A percentile compares a stretch with the other conserved stretches of the same genome.
Evolutionary conservation across 2,113 vertebrate species (phyloP).

Genomic region (Cephalopterus ornatus): DNA sequence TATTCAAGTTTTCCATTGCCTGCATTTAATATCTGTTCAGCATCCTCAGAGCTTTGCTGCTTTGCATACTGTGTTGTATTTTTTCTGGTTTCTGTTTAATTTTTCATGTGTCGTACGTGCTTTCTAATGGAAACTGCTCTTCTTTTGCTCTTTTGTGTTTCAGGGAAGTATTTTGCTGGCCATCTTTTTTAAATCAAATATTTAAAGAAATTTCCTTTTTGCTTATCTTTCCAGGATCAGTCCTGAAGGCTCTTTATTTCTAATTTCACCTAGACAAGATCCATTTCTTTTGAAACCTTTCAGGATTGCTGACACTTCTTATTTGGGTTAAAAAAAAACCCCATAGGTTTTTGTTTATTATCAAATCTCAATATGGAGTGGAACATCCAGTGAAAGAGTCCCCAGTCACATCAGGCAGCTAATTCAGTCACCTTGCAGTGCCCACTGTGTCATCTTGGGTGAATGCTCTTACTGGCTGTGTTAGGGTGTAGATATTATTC

Average conservation of each 20-base stretch:
- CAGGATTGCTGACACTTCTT: background rate
- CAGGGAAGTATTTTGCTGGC: background rate
- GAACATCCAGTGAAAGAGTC: background rate
- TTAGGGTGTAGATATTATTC: background rate
- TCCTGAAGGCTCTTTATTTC: background rate
- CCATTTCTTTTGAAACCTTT: background rate
- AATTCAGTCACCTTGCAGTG: background rate
- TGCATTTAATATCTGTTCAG: background rate
- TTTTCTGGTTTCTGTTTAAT: background rate
- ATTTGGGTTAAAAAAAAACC: background rate
- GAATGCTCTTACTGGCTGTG: background rate
- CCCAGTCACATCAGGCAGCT: background rate
- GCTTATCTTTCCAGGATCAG: background rate
- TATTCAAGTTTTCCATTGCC: background rate
- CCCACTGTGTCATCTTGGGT: background rate
- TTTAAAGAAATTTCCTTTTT: background rate
- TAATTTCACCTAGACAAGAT: background rate
- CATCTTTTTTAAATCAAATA: background rate
- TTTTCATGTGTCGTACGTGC: background rate
- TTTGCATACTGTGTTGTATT: background rate
- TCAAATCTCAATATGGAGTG: background rate
- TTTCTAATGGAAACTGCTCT: background rate
- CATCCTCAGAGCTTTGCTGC: background rate
- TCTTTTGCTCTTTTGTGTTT: background rate
- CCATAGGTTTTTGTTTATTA: background rate